Evolutionary conservation across 2,888 invertebrate species (phyloP), one percentile per base, ranked within the genome.

Genomic region (Tenthredo scrophulariae): DNA sequence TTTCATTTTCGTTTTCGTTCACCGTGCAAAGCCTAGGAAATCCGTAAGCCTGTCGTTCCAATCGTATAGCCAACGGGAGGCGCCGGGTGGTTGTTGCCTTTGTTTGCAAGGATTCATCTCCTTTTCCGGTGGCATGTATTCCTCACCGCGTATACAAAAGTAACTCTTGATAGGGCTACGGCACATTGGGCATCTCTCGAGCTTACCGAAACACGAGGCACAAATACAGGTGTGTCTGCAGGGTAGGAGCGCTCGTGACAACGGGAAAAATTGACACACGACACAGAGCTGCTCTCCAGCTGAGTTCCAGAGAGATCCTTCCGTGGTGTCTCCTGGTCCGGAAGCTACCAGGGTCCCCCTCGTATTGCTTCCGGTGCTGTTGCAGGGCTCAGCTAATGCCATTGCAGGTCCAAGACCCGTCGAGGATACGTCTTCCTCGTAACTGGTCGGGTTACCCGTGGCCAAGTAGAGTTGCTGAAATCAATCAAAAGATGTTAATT

Each of bases 181-280:
- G 93, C 98, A 98, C 95, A 98, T 97, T 29, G 98, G 98, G 92
- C 98, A 98, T 88, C 97, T 96, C 92, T 97, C 97, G 88, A 98
- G 94, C 92, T 97, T 97, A 74, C 96, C 95, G 91, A 97, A 96
- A 91, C 98, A 98, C 74, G 96, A 94, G 37, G 96, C 96, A 93
- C 98, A 98, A 58, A 97, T 96, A 90, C 98, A 98, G 5, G 97
- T 97, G 93, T 98, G 98, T 26, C 95, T 95, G 94, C 98, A 98
- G 0, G 98, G 98, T 90, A 98, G 94, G 85, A 98, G 94, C 58
- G 97, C 98, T 87, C 97, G 95, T 0, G 97, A 97, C 84, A 97
- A 94, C 29, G 96, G 96, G 90, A 95, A 96, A 89, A 95, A 95
- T 90, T 97, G 97, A 94, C 98, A 98, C 89, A 98, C 97, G 87